Evolutionary conservation across 2,797 vertebrate genomes (phyloP).

Genomic region (Protosalanx chinensis): DNA sequence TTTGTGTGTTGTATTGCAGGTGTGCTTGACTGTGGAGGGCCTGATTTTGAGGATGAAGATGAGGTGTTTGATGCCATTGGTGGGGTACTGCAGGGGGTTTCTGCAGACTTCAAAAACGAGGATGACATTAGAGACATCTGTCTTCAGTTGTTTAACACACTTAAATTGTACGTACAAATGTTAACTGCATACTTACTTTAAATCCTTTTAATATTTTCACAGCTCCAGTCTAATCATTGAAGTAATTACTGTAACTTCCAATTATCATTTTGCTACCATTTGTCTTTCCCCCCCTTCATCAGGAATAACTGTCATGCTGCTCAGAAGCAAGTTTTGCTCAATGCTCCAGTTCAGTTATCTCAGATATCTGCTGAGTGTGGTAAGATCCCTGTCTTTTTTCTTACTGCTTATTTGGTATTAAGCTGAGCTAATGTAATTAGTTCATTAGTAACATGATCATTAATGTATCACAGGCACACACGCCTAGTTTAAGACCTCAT

Average conservation of each 20-base stretch:
- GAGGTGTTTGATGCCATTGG: conserved; percentile 94
- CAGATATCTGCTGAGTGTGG: conserved; percentile 77
- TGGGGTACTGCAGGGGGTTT: conserved; percentile 87
- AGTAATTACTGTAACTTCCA: neutral
- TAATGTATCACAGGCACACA: neutral
- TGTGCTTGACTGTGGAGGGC: conserved; percentile 81
- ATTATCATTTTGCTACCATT: neutral
- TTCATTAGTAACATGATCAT: too few species aligned
- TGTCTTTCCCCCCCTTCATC: neutral
- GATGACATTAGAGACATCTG: conserved; percentile 88
- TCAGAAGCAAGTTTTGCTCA: conserved; percentile 79
- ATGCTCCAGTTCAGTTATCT: conserved; percentile 89
- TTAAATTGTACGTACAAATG: conserved; percentile 76
- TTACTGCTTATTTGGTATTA: neutral
- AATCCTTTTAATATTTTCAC: neutral
- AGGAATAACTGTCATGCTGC: conserved; percentile 61
- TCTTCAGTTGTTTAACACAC: conserved; percentile 91
- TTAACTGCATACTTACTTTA: neutral
- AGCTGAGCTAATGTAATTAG: neutral
- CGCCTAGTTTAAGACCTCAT: neutral
- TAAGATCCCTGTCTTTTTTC: conserved; percentile 52
- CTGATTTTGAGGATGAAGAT: conserved; percentile 91
- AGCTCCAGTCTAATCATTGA: neutral
- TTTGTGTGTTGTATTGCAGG: conserved; percentile 62
- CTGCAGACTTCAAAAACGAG: conserved; percentile 86